Evolutionary conservation across 2,113 vertebrate genomes (phyloP).

Genomic region (Atractosteus spatula): DNA sequence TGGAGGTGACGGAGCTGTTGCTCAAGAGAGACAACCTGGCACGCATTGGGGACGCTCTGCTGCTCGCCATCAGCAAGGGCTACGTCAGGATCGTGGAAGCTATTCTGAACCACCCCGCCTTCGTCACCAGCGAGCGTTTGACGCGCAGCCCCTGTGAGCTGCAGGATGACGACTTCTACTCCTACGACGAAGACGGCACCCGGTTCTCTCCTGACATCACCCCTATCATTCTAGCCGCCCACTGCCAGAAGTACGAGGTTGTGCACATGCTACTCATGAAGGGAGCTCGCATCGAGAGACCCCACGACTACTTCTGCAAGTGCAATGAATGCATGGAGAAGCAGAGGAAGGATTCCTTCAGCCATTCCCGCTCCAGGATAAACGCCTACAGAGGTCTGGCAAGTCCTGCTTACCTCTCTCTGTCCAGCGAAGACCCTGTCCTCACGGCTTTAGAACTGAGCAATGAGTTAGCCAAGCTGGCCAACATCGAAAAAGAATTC

Average conservation of each 20-base stretch:
- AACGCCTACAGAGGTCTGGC: conserved; percentile 84
- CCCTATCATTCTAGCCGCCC: conserved; percentile 81
- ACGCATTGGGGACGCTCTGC: conserved; percentile 80
- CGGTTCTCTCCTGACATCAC: conserved; percentile 86
- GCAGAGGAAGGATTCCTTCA: conserved; percentile 80
- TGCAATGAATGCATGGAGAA: conserved; percentile 78
- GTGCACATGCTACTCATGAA: conserved; percentile 81
- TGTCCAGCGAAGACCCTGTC: conserved; percentile 84
- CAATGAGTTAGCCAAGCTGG: conserved; percentile 81
- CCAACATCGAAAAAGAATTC: conserved; percentile 88
- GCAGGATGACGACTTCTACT: conserved; percentile 83
- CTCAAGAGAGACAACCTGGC: conserved; percentile 81
- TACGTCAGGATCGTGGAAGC: conserved; percentile 86
- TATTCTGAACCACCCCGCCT: conserved; percentile 79
- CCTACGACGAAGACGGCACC: conserved; percentile 86
- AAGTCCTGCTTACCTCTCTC: conserved; percentile 79
- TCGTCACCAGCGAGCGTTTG: conserved; percentile 71
- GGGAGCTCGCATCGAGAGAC: conserved; percentile 80
- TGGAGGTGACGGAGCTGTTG: conserved; percentile 78
- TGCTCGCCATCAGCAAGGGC: conserved; percentile 85
- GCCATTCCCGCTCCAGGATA: conserved; percentile 81
- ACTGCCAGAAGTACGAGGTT: conserved; percentile 86
- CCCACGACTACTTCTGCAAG: conserved; percentile 85
- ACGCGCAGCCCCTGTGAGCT: conserved; percentile 79
- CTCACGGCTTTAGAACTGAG: conserved; percentile 83